Evolutionary conservation across 2,113 vertebrate genomes (phyloP), one percentile per base, ranked within the genome.

Genomic region (Scophthalmus maximus): DNA sequence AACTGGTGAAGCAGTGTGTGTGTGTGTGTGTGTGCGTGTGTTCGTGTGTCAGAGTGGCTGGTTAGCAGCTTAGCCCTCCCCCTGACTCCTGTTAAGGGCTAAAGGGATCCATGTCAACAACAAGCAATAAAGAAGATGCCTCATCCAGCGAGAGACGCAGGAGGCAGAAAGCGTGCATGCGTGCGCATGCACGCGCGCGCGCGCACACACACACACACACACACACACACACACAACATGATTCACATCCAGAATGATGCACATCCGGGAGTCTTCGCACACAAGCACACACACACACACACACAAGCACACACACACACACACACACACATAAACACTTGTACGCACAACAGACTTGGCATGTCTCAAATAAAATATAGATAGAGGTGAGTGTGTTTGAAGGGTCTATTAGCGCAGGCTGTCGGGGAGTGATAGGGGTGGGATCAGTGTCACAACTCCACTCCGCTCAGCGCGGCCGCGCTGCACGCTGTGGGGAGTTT

Each of bases 81-180:
- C 73, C 88, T 88, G 87, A 85, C 91, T 91, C 76, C 81, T 83
- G 88, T 92, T 88, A 79, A 88, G 83, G 86, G 87, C 90, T 91
- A 89, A 92, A 93, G 91, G 87, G 88, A 88, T 93, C 84, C 83
- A 32, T 92, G 93, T 92, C 91, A 94, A 93, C 91, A 93, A 89
- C 84, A 85, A 86, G 89, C 86, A 86, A 88, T 88, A 87, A 90
- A 90, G 86, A 88, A 89, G 86, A 89, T 89, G 75, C 78, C 66
- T 81, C 84, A 78, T 82, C 86, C 74, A 70, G 74, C 81, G 83
- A 86, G 83, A 75, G 80, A 64, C 7, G 29, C 49, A 11, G 52
- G 40, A 81, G 57, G 51, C 49, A 56, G 56, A 56, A 56, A 18
- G n/a, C n/a, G n/a, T n/a, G n/a, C n/a, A n/a, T n/a, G n/a, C n/a